Base-by-base conservation (phyloP, 2,797 vertebrate genomes). In the Neoniphon sammara region DNA sequence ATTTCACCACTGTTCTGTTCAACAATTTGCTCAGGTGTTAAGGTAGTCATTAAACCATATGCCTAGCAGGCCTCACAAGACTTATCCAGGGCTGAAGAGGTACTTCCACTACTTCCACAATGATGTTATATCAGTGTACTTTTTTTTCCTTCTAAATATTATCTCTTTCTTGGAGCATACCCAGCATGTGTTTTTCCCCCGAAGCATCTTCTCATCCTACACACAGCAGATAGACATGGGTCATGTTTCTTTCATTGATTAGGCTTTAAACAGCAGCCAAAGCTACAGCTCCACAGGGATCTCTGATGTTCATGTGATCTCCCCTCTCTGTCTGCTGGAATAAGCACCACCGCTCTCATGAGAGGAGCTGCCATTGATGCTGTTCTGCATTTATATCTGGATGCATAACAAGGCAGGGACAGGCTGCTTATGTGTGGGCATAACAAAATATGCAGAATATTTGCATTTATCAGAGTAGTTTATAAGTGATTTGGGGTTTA, bases 241-340 rank as follows among this genome's bases (percentile, higher is more conserved):
- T 93, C 87, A 58, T 87, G 88, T 93, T 92, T 89, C 92, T 85
- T 79, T 92, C 85, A 93, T 93, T 87, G 91, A 93, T 92, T 85
- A 30, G 80, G 83, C 88, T 89, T 90, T 90, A 90, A 89, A 90
- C 86, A 88, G 82, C 84, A 90, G 89, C 90, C 87, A 86, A 89
- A 89, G 88, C 87, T 91, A 87, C 85, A 83, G 81, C 87, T 87
- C 92, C 86, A 0, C 78, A 70, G 91, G 91, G 91, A 90, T 62
- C 71, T 15, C 25, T 75, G 83, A 84, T 86, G 73, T 84, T 82
- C 90, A 91, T 91, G 87, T 86, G 90, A 91, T 90, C 83, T 82
- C 68, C 54, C 73, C 17, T 36, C 81, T 80, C 82, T 84, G 87
- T 93, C 91, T 89, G 85, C 88, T 74, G 83, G 87, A 91, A 91